Evolutionary conservation across 2,113 vertebrate genomes (phyloP), one percentile per base, ranked within the genome.

Genomic region (Triplophysa rosa): DNA sequence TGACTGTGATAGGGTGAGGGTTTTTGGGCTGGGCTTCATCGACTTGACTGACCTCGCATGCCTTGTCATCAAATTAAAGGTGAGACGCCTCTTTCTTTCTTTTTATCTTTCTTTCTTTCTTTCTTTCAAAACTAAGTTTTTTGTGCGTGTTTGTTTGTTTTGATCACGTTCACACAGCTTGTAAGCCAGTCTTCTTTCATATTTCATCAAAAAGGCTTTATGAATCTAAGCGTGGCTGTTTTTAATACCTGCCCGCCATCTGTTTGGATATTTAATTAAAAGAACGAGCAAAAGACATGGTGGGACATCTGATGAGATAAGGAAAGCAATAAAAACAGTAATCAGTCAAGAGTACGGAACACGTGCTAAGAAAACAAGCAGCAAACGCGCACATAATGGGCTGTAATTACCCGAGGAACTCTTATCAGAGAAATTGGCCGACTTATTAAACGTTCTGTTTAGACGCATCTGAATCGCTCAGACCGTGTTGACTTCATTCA

Each of bases 31-130:
- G 0, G 88, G 89, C 19, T 94, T 93, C 90, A 80, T 66, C 7
- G 74, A 91, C 26, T 91, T 90, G 0, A 54, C 82, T 13, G 59
- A 73, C 52, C 92, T 95, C 77, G 89, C 70, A 84, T 94, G 93
- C 62, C 80, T 91, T 11, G 80, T 88, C 84, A 92, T 89, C 63
- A 87, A 87, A 77, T 56, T 95, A n/a, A 91, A 82, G 72, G 93
- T 95, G 87, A 92, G 85, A 12, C 24, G 13, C 12, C n/a, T 61
- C 56, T 73, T 12, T 19, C 10, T 45, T 45, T 45, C 42, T 45
- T 12, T n/a, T n/a, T n/a, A n/a, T 45, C 42, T 45, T 45, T 45
- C 8, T 45, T 11, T 45, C 10, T 12, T 45, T 45, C 10, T 45
- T 45, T 12, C 11, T 2, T 72, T 12, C 21, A 24, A 1, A 14